A percentile compares a stretch with the other conserved stretches of the same genome.
phyloP scores from a whole-genome alignment of 2,888 invertebrate genomes.

The Caenorhabditis sp. region DNA sequence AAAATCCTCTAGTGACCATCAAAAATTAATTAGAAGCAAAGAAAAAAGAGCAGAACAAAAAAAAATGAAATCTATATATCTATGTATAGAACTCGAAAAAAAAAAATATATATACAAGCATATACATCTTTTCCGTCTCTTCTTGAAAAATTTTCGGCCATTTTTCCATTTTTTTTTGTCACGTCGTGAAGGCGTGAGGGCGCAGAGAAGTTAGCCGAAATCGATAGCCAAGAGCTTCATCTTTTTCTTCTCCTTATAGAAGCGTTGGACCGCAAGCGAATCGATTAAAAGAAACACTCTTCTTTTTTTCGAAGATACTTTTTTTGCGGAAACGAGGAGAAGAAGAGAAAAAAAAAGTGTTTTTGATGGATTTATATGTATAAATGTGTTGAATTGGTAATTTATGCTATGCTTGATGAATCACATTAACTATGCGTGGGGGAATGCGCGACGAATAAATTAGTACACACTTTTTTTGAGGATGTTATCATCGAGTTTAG shows the following conservation, averaged over 20 bases:
- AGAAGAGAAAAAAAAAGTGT: background rate
- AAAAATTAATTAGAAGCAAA: background rate
- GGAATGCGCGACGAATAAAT: no score
- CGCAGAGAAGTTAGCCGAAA: constrained; percentile 22
- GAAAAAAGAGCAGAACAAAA: background rate
- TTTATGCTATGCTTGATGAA: no score
- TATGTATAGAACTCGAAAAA: background rate
- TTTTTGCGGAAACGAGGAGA: no score
- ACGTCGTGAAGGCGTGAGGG: background rate
- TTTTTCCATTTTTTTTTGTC: no score
- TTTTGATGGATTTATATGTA: background rate
- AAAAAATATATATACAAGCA: background rate
- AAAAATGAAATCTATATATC: background rate
- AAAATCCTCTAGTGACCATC: no score
- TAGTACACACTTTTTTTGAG: no score
- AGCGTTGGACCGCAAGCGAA: background rate
- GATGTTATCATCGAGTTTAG: no score
- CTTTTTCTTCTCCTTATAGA: background rate
- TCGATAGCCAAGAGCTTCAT: constrained; percentile 32
- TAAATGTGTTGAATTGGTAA: no score
- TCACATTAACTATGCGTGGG: no score
- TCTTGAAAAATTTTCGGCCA: no score
- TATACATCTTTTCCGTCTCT: background rate
- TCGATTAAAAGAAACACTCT: background rate
- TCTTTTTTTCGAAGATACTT: background rate